Conservation (phyloP, 2,888 invertebrate genomes). For the Pseudococcus longispinus region DNA sequence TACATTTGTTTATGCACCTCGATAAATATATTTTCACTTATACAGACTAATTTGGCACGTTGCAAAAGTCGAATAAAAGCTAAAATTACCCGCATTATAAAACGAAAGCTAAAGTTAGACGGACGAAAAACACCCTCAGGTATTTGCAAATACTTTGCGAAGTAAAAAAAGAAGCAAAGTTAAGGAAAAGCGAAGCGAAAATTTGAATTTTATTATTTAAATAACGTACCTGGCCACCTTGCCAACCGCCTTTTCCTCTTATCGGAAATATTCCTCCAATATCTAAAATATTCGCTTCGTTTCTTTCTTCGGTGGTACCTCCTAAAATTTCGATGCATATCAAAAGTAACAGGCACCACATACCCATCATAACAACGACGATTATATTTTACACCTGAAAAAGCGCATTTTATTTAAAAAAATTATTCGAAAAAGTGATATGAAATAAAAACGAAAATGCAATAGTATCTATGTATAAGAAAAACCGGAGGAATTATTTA, state of each 20-base stretch:
- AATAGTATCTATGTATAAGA: neutral
- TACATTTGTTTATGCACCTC: neutral
- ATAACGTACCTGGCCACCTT: constrained; percentile 81
- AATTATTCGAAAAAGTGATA: neutral
- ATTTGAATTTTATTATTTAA: neutral
- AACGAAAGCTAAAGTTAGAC: neutral
- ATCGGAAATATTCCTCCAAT: constrained; percentile 99
- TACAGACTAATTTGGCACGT: neutral
- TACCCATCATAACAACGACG: constrained; percentile 5
- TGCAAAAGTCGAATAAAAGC: neutral
- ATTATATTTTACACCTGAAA: constrained; percentile 27
- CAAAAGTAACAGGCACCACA: constrained; percentile 43
- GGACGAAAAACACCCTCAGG: neutral
- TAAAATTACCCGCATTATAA: neutral
- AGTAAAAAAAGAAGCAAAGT: neutral
- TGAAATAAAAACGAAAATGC: neutral
- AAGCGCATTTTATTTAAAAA: neutral
- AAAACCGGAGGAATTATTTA: constrained; percentile 7
- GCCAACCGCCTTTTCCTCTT: constrained; percentile 95
- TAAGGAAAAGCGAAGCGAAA: neutral
- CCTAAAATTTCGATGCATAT: constrained; percentile 40
- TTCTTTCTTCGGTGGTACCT: constrained; percentile 43
- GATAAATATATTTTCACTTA: neutral
- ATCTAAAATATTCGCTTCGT: constrained; percentile 77
- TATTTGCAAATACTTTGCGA: neutral